A percentile compares a stretch with the other conserved stretches of the same genome.
phyloP scores from a whole-genome alignment of 2,888 invertebrate genomes.

The Patella ulyssiponensis region DNA sequence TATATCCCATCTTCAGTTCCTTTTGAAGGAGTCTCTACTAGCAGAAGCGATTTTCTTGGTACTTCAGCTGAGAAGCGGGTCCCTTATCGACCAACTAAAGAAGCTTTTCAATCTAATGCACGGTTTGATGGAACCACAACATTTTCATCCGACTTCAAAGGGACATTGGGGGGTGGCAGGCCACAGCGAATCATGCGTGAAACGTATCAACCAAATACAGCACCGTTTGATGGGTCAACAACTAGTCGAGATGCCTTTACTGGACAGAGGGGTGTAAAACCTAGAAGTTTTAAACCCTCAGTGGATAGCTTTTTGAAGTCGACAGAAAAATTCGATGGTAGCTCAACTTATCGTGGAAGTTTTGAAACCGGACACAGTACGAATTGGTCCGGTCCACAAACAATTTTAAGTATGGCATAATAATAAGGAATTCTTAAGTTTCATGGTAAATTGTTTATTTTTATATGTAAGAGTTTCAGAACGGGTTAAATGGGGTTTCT shows the following conservation, averaged over 20 bases:
- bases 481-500: no score
- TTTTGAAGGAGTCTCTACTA: slow-evolving; percentile 64
- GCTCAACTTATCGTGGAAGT: background rate
- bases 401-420: background rate
- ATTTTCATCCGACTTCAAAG: slow-evolving; percentile 55
- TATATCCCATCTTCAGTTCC: slow-evolving; percentile 59
- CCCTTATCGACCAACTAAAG: slow-evolving; percentile 53
- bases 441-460: no score
- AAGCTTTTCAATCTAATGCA: slow-evolving; percentile 46
- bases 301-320: background rate
- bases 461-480: no score
- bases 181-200: background rate
- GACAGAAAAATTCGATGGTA: background rate
- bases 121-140: slow-evolving; percentile 64
- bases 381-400: background rate
- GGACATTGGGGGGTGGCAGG: background rate
- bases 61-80: slow-evolving; percentile 43
- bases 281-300: background rate
- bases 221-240: no score
- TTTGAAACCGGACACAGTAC: background rate
- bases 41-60: slow-evolving; percentile 59
- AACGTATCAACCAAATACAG: no score
- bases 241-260: no score
- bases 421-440: background rate
- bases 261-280: no score